Base-by-base conservation (phyloP, 2,888 invertebrate species). In the Nemoura dubitans region DNA sequence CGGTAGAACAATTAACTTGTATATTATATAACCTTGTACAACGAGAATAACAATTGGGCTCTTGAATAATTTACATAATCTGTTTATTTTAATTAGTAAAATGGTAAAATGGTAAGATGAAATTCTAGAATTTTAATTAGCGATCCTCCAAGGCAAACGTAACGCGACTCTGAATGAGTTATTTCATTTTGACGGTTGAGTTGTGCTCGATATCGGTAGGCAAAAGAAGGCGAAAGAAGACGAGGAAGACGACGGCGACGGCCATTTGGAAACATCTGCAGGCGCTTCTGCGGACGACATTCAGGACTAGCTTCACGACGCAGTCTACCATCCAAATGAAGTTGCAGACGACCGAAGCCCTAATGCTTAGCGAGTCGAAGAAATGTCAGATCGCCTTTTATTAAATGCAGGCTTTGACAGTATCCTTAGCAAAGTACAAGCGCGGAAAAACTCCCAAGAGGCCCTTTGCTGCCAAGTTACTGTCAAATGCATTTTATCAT, bases 401-500 rank as follows among this genome's bases (percentile, higher is more conserved):
- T 81, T 81, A 28, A 81, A 81, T 81, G 81, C 28, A 29, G 30
- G 81, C 81, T 27, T 81, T 59, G 59, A 59, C 59, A 59, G 59
- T 21, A 81, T 81, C 81, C 16, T 21, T 21, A 59, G 16, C 6
- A 59, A 59, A 59, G 21, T 10, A 10, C 59, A 59, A 10, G 59
- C 16, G 59, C 10, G 29, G 30, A 27, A 27, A 81, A 81, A 28
- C 29, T 59, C 59, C 59, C 59, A 3, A 59, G 21, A 16, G 59
- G 59, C 59, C 59, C 59, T 14, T 82, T 42, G 36, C 83, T 83
- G 78, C 7, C 28, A 78, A 14, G 27, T 78, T 81, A 28, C 81
- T 84, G 84, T 84, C 84, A 84, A 27, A 25, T 76, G 84, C 84
- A 84, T 84, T 84, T 59, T 76, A 29, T 27, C 84, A 76, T 81